Evolutionary conservation across 2,888 invertebrate species (phyloP), one percentile per base, ranked within the genome.

Genomic region (Blastobasis adustella): DNA sequence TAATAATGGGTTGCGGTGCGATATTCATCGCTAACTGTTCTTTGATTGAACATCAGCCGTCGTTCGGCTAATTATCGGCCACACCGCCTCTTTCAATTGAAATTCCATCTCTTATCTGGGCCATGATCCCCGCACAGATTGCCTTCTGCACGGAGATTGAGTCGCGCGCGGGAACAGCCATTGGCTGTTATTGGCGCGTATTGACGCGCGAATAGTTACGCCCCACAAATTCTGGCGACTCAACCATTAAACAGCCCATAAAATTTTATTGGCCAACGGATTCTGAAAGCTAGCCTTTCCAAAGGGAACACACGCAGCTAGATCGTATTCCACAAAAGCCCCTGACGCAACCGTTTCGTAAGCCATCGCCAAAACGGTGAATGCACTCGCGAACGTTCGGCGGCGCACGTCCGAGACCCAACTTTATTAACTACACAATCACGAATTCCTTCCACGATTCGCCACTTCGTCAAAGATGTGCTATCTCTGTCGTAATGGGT

Each of bases 21-120:
- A 80, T 81, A 78, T 73, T 73, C 70, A 81, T 79, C 75, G 73
- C 73, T 82, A 81, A 82, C 82, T 79, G 81, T 82, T 79, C 73
- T 76, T 67, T 72, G 80, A 79, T 76, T 71, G 73, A 76, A 74
- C 69, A 73, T 73, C 72, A 67, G 67, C 62, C 63, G 65, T 65
- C 60, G 60, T 67, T 70, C 66, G 54, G 63, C 64, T 80, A 81
- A 80, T 80, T 80, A 77, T 70, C 60, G 58, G 56, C 65, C 73
- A 68, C 60, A 59, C 49, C 44, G 48, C 62, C 51, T 46, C 50
- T 56, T 69, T 67, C 63, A 67, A 71, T 70, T 65, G 69, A 65
- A 71, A 66, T 69, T 62, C 62, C 60, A 53, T 39, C 52, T 63
- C 23, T 23, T 23, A 59, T 60, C 52, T 58, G 52, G 62, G 62